Evolutionary conservation across 1,140 invertebrate genomes (phyloP).

Genomic region (Mya arenaria): DNA sequence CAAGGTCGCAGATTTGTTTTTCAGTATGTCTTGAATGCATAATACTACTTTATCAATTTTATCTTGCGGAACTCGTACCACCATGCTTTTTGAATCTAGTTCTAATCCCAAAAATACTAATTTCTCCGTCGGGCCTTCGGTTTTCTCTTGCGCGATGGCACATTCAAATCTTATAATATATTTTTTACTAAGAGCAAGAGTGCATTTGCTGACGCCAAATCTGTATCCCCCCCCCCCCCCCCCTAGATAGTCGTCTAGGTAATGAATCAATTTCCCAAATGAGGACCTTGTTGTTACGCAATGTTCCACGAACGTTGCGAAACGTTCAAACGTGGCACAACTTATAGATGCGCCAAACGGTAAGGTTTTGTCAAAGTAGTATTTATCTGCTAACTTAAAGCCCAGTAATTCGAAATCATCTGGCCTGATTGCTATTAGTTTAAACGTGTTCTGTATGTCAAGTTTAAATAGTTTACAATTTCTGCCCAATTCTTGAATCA

Average conservation of each 20-base stretch:
- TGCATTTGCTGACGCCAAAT: slow-evolving; percentile 2
- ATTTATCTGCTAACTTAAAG: slow-evolving; percentile 23
- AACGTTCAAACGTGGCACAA: slow-evolving; percentile 6
- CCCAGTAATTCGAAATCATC: slow-evolving; percentile 39
- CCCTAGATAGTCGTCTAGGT: slow-evolving; percentile 25
- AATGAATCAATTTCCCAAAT: background rate
- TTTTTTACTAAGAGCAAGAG: slow-evolving; percentile 1
- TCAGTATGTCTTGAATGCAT: background rate
- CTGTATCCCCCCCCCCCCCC: background rate
- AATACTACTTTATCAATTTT: slow-evolving; percentile 3
- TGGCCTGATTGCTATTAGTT: slow-evolving; percentile 11
- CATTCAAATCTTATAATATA: background rate
- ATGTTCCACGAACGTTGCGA: slow-evolving; percentile 15
- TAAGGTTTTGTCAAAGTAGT: slow-evolving; percentile 44
- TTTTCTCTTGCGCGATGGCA: slow-evolving; percentile 39
- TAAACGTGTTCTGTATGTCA: slow-evolving; percentile 38
- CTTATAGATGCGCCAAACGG: slow-evolving; percentile 10
- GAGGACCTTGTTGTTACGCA: background rate
- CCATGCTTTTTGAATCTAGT: background rate
- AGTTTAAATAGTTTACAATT: background rate
- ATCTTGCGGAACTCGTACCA: background rate
- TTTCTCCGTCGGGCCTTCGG: slow-evolving; percentile 15
- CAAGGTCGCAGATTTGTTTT: background rate
- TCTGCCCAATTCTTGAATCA: slow-evolving; percentile 12
- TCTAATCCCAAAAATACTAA: slow-evolving; percentile 23